Conservation (phyloP, 2,797 vertebrate species). For the Chiloscyllium punctatum region DNA sequence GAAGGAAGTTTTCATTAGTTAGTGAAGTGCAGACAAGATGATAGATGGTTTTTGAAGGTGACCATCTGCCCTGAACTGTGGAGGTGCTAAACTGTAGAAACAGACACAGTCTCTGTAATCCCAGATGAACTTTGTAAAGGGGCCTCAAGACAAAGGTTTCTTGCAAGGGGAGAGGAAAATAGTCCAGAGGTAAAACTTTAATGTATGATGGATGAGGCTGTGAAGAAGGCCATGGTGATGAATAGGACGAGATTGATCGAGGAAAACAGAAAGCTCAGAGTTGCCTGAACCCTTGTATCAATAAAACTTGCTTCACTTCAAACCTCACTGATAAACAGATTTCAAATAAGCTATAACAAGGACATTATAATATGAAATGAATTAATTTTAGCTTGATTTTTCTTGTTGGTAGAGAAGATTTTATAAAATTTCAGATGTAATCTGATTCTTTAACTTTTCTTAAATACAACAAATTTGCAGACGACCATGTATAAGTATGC, state of each 20-base stretch:
- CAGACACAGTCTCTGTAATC: conserved; percentile 57
- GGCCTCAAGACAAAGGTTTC: conserved; percentile 78
- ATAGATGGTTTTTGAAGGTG: conserved; percentile 68
- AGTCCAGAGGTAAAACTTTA: conserved; percentile 83
- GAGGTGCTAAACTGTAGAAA: conserved; percentile 71
- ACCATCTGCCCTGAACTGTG: conserved; percentile 69
- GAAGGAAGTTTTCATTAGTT: conserved; percentile 40
- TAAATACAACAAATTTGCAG: neutral
- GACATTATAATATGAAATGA: neutral
- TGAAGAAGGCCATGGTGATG: conserved; percentile 84
- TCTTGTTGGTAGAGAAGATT: neutral
- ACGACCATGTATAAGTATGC: neutral
- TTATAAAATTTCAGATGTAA: neutral
- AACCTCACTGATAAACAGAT: conserved; percentile 17
- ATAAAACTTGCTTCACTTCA: conserved; percentile 22
- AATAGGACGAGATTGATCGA: conserved; percentile 68
- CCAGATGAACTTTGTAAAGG: conserved; percentile 66
- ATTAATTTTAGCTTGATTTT: neutral
- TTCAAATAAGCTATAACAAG: neutral
- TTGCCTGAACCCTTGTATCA: conserved; percentile 28
- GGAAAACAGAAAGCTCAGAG: neutral
- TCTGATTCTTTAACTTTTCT: neutral
- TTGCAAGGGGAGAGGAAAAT: conserved; percentile 62
- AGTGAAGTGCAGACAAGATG: conserved; percentile 57
- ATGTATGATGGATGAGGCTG: conserved; percentile 87